Evolutionary conservation across 2,113 vertebrate genomes (phyloP).

Genomic region (Arenaria interpres): DNA sequence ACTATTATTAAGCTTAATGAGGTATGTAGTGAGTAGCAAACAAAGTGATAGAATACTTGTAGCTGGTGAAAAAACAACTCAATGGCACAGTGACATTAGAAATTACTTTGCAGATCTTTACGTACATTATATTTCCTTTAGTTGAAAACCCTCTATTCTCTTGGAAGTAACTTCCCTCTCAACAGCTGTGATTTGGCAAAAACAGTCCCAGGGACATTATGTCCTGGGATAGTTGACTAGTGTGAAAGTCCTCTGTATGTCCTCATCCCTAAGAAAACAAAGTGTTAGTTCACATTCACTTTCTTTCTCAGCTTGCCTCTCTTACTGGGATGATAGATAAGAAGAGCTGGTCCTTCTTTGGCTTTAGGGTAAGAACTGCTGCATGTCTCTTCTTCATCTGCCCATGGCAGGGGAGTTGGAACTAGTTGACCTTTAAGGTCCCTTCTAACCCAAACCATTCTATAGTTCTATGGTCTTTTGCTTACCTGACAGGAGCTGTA

Average conservation of each 20-base stretch:
- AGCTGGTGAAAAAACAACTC: background rate
- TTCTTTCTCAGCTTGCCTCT: background rate
- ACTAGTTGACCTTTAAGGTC: background rate
- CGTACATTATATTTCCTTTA: background rate
- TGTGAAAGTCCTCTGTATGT: background rate
- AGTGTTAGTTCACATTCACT: background rate
- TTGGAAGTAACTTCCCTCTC: background rate
- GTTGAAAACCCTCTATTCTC: background rate
- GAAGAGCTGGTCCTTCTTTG: background rate
- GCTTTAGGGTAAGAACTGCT: background rate
- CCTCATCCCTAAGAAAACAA: background rate
- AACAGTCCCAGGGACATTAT: background rate
- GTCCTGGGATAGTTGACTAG: background rate
- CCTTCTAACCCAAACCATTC: background rate
- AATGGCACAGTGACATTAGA: background rate
- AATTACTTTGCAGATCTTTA: background rate
- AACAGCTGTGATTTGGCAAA: background rate
- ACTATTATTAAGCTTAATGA: background rate
- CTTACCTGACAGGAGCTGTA: background rate
- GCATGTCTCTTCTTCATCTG: background rate
- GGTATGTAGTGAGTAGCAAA: background rate
- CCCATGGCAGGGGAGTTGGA: background rate
- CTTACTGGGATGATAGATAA: background rate
- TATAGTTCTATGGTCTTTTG: background rate
- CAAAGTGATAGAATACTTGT: background rate